phyloP scores from a whole-genome alignment of 1,140 invertebrate genomes.

The Lordiphosa collinella region DNA sequence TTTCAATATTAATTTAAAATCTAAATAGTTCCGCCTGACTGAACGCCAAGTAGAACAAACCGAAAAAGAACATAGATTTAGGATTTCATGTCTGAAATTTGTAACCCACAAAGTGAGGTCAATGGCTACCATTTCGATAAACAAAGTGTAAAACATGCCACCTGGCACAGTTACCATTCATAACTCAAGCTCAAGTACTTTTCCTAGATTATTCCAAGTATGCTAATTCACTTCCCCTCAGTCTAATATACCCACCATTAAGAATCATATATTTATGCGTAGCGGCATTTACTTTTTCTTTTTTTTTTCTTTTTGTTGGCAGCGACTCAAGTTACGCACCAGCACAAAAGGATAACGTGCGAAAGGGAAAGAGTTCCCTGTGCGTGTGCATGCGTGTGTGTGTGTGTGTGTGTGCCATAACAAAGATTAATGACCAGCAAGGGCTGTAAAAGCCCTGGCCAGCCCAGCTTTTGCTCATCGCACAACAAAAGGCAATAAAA shows the following conservation, averaged over 20 bases:
- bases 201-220: too few relatives aligned
- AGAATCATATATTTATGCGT: slow-evolving; percentile 44
- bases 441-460: slow-evolving; percentile 40
- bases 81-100: too few relatives aligned
- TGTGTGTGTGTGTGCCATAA: slow-evolving; percentile 62
- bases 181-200: too few relatives aligned
- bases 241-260: slow-evolving; percentile 8
- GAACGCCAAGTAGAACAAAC: too few relatives aligned
- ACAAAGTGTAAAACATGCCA: too few relatives aligned
- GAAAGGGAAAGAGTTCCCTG: background rate
- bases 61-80: too few relatives aligned
- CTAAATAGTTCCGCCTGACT: too few relatives aligned
- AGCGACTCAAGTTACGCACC: slow-evolving; percentile 69
- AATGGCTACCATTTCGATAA: too few relatives aligned
- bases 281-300: slow-evolving; percentile 13
- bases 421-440: slow-evolving; percentile 77
- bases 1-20: too few relatives aligned
- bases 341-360: slow-evolving; percentile 67
- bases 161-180: too few relatives aligned
- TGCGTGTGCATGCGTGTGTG: slow-evolving; percentile 10
- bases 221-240: too few relatives aligned
- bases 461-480: slow-evolving; percentile 46
- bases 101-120: too few relatives aligned
- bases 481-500: slow-evolving; percentile 74
- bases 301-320: slow-evolving; percentile 22